phyloP scores from a whole-genome alignment of 2,888 invertebrate species.

The Iselma pallidipennis region DNA sequence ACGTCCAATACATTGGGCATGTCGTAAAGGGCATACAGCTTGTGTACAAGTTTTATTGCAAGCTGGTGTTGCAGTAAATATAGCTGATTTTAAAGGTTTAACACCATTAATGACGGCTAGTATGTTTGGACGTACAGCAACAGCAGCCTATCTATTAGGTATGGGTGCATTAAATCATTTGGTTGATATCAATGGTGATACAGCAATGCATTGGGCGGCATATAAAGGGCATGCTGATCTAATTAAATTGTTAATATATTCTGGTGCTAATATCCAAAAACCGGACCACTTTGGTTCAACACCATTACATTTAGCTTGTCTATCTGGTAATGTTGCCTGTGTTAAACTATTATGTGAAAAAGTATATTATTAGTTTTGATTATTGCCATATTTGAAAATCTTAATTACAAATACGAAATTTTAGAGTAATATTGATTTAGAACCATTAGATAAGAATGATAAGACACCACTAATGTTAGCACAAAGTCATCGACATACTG shows the following conservation, averaged over 20 bases:
- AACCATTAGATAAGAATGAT: slow-evolving; percentile 87
- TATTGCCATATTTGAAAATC: background rate
- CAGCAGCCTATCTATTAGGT: slow-evolving; percentile 87
- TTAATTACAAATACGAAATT: slow-evolving; percentile 23
- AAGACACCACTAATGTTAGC: slow-evolving; percentile 91
- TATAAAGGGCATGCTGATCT: slow-evolving; percentile 91
- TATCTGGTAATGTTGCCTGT: slow-evolving; percentile 85
- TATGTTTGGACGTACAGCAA: slow-evolving; percentile 90
- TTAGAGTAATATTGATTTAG: slow-evolving; percentile 82
- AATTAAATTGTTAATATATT: slow-evolving; percentile 85
- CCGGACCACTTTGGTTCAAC: slow-evolving; percentile 93
- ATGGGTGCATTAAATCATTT: slow-evolving; percentile 86
- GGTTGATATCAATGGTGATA: slow-evolving; percentile 91
- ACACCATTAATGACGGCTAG: slow-evolving; percentile 91
- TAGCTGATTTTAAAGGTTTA: slow-evolving; percentile 85
- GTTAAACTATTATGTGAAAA: slow-evolving; percentile 88
- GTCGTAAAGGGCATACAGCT: slow-evolving; percentile 87
- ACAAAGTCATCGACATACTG: slow-evolving; percentile 83
- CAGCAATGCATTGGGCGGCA: slow-evolving; percentile 92
- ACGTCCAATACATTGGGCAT: slow-evolving; percentile 92
- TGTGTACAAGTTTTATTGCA: slow-evolving; percentile 76
- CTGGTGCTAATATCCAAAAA: slow-evolving; percentile 86
- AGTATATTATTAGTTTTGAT: slow-evolving; percentile 53
- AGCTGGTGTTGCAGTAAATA: slow-evolving; percentile 86
- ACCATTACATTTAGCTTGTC: slow-evolving; percentile 85